Evolutionary conservation across 2,888 invertebrate species (phyloP).

Genomic region (Orthosia cruda): DNA sequence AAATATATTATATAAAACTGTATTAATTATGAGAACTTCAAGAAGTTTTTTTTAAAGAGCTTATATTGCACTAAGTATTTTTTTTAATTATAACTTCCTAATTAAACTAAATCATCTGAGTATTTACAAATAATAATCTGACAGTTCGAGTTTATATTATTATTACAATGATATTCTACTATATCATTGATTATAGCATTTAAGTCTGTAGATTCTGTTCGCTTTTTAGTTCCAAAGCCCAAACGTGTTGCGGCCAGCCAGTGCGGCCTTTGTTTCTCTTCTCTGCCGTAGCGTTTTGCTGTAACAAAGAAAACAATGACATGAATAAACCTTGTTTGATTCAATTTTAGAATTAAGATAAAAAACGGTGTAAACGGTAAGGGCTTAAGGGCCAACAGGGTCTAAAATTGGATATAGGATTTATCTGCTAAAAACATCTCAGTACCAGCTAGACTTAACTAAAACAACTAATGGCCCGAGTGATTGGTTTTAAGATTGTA

Average conservation of each 20-base stretch:
- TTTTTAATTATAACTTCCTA: too few relatives aligned
- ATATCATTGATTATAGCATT: too few relatives aligned
- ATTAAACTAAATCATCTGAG: background rate
- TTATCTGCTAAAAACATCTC: too few relatives aligned
- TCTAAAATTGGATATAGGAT: too few relatives aligned
- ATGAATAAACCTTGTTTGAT: background rate
- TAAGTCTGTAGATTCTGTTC: constrained; percentile 91
- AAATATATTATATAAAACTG: too few relatives aligned
- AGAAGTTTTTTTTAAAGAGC: too few relatives aligned
- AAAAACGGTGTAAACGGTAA: too few relatives aligned
- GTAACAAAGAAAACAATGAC: constrained; percentile 71
- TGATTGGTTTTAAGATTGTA: background rate
- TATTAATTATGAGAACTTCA: too few relatives aligned
- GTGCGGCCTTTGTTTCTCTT: constrained; percentile 96
- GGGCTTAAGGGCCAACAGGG: too few relatives aligned
- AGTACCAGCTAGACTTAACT: too few relatives aligned
- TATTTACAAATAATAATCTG: constrained; percentile 6
- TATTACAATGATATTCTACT: too few relatives aligned
- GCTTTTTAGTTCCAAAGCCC: constrained; percentile 97
- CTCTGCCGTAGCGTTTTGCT: constrained; percentile 76
- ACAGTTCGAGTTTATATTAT: background rate
- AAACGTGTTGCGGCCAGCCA: constrained; percentile 99
- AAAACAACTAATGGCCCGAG: too few relatives aligned
- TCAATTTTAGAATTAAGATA: background rate
- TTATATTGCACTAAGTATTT: background rate